Percentiles rank a stretch among this genome's conserved stretches.
Evolutionary conservation across 2,113 vertebrate species (phyloP).

Genomic region (Zosterops japonicus): DNA sequence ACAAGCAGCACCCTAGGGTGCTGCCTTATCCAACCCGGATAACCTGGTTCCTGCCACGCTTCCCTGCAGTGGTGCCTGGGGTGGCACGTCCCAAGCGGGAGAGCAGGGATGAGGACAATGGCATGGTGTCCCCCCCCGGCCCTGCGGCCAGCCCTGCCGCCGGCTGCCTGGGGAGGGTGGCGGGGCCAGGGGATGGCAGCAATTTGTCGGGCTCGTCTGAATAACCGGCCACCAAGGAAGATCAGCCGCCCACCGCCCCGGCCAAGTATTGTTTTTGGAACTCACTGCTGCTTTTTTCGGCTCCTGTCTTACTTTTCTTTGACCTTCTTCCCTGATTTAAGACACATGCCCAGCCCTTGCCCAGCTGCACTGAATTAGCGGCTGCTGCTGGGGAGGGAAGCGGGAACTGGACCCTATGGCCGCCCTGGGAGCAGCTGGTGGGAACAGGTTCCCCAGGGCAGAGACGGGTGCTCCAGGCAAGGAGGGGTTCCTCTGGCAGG

Average conservation of each 20-base stretch:
- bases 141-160: neutral
- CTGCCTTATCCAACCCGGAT: neutral
- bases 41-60: neutral
- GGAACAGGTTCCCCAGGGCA: neutral
- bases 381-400: conserved; percentile 39
- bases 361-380: conserved; percentile 56
- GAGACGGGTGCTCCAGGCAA: neutral
- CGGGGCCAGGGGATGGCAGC: neutral
- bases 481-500: neutral
- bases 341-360: conserved; percentile 58
- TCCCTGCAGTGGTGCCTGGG: rapidly evolving
- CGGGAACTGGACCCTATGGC: neutral
- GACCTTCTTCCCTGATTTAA: conserved; percentile 61
- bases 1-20: neutral
- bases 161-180: neutral
- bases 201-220: conserved; percentile 35
- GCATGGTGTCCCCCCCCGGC: rapidly evolving
- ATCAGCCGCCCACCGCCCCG: conserved; percentile 35
- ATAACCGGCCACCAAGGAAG: conserved; percentile 55
- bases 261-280: conserved; percentile 60
- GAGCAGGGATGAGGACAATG: neutral
- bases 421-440: rapidly evolving
- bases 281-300: conserved; percentile 29
- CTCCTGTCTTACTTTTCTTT: conserved; percentile 66
- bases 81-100: neutral